Evolutionary conservation across 2,113 vertebrate species (phyloP).

Genomic region (Monarcha castaneiventris): DNA sequence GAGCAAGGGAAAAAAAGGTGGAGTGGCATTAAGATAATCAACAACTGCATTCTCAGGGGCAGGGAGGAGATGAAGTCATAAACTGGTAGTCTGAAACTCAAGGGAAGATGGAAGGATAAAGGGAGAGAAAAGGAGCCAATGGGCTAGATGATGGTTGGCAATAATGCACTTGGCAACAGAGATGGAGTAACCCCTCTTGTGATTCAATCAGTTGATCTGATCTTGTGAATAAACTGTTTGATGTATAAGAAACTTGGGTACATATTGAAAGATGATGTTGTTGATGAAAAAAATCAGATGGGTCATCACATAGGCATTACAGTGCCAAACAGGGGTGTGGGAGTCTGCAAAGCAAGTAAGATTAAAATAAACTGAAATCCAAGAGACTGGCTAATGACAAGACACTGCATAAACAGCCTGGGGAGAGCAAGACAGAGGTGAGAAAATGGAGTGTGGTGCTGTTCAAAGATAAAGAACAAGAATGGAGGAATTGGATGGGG

Average conservation of each 20-base stretch:
- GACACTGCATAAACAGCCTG: neutral
- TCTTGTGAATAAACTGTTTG: neutral
- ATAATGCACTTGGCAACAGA: neutral
- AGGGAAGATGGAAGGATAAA: constrained; percentile 40
- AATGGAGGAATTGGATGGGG: neutral
- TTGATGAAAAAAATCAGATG: neutral
- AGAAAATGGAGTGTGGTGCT: neutral
- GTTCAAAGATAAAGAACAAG: neutral
- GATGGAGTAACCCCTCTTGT: neutral
- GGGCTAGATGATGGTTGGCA: neutral
- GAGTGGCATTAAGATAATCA: neutral
- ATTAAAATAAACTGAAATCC: neutral
- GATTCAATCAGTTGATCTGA: neutral
- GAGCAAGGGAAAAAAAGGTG: neutral
- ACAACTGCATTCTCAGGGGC: neutral
- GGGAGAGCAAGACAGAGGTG: neutral
- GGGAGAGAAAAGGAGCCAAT: neutral
- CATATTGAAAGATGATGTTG: neutral
- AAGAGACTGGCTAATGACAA: neutral
- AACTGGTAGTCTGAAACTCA: constrained; percentile 25
- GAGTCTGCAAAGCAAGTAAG: neutral
- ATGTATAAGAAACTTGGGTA: neutral
- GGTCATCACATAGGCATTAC: neutral
- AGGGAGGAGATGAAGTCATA: constrained; percentile 29
- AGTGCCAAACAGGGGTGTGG: neutral